These are phyloP conservation scores for Drosophila parvula DNA, from an alignment of 1,140 invertebrate genomes.

Conservation along the genomic window DNA sequence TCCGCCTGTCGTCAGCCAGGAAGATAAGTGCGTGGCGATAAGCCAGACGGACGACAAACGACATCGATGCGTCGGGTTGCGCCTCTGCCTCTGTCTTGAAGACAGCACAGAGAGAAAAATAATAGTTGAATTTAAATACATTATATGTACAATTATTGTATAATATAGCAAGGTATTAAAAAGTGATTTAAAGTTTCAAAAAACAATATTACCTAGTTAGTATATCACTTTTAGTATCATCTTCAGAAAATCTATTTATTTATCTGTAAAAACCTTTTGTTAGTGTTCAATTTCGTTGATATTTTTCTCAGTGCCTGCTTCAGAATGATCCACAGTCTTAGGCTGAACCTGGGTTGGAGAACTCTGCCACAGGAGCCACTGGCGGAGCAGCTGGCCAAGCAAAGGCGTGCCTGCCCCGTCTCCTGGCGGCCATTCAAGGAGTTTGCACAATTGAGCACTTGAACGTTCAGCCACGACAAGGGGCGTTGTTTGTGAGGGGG, in stretches of 20 bases:
- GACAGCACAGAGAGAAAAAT: slow-evolving; percentile 5
- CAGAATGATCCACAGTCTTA: slow-evolving; percentile 14
- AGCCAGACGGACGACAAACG: slow-evolving; percentile 73
- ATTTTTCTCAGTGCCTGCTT: slow-evolving; percentile 22
- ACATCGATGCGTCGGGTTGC: slow-evolving; percentile 73
- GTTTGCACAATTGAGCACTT: slow-evolving; percentile 76
- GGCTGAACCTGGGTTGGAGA: slow-evolving; percentile 19
- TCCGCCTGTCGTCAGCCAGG: slow-evolving; percentile 48
- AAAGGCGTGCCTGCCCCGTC: slow-evolving; percentile 26
- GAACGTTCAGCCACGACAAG: slow-evolving; percentile 54
- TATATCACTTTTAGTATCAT: no score
- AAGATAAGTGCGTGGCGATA: slow-evolving; percentile 81
- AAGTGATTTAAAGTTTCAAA: not conserved
- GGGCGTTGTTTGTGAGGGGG: slow-evolving; percentile 61
- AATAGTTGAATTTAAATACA: not conserved
- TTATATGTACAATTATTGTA: not conserved
- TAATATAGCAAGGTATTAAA: not conserved
- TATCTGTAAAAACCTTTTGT: no score
- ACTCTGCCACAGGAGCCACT: slow-evolving; percentile 24
- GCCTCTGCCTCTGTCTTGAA: slow-evolving; percentile 55
- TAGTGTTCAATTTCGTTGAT: not conserved
- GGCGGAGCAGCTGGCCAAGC: slow-evolving; percentile 43
- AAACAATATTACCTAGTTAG: no score
- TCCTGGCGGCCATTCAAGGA: slow-evolving; percentile 42
- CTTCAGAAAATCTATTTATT: not conserved